Percentiles rank a stretch among this genome's conserved stretches.
These are phyloP conservation scores for Yponomeuta sedellus DNA, from an alignment of 2,888 invertebrate genomes.

Conservation along the genomic window DNA sequence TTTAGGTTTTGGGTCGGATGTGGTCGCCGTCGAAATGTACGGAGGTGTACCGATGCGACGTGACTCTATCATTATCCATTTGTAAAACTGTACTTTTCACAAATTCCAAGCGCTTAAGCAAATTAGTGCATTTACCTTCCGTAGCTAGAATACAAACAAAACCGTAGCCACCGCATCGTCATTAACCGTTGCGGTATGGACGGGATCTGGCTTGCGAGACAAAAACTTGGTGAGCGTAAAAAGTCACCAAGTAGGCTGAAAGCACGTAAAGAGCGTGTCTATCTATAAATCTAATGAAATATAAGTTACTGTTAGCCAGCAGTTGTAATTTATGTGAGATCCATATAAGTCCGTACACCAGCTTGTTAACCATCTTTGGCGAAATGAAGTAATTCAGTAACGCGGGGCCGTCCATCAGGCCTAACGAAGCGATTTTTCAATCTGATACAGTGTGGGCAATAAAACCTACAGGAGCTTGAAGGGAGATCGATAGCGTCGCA, in stretches of 20 bases:
- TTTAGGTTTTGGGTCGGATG: slow-evolving; percentile 19
- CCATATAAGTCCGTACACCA: background rate
- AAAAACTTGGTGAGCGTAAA: background rate
- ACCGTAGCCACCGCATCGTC: background rate
- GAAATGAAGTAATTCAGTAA: slow-evolving; percentile 12
- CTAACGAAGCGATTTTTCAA: slow-evolving; percentile 8
- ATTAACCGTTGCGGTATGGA: background rate
- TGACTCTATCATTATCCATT: background rate
- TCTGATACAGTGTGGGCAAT: background rate
- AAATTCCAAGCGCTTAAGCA: background rate
- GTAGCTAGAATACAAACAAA: background rate
- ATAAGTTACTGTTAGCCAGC: background rate
- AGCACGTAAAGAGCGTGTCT: background rate
- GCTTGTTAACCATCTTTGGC: slow-evolving; percentile 13
- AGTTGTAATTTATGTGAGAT: background rate
- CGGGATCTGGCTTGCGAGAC: background rate
- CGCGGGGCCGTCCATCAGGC: background rate
- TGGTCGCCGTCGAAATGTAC: slow-evolving; percentile 13
- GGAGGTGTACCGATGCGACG: background rate
- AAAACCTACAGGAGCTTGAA: slow-evolving; percentile 4
- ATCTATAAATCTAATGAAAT: background rate
- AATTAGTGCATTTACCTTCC: background rate
- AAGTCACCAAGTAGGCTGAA: background rate
- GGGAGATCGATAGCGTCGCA: background rate
- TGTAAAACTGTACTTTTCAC: background rate